Base-by-base conservation (phyloP, 2,888 invertebrate genomes). In the Dendrolimus pini region DNA sequence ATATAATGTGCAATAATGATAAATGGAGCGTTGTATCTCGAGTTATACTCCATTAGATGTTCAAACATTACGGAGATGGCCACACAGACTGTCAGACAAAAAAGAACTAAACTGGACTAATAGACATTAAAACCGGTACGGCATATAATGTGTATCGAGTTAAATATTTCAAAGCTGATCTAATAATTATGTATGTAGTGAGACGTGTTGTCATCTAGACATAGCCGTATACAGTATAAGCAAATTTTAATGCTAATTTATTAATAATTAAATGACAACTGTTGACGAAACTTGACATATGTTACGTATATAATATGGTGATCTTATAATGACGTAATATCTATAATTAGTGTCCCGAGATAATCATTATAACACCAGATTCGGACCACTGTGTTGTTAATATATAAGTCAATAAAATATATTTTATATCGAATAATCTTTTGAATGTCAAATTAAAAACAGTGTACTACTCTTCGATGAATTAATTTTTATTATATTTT, bases 1-100 rank as follows among this genome's bases (percentile, higher is more conserved):
- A 66, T 65, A 69, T 68, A 61, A 69, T 59, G 70, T 70, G 70
- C 63, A 63, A 61, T 56, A 65, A 65, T 68, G 67, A 68, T 59
- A 63, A 65, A 67, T 64, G 61, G 63, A 64, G 64, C 61, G 64
- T 58, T 65, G 65, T 66, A 65, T 65, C 57, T 62, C n/a, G 55
- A 57, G 47, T 54, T 56, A 62, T 55, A 57, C 59, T 57, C 60
- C 64, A 66, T 65, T 69, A 62, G 62, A 60, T 62, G 63, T 62
- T 67, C 55, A 61, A 66, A 65, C 63, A 64, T 65, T 60, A 56
- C 61, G 60, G 60, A 61, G 67, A 65, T 66, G 64, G 59, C 59
- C 59, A 65, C 66, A 60, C 60, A 47, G 66, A 67, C 63, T 66
- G 53, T 42, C 62, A 54, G 63, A 68, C 63, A 61, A 65, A 64